Evolutionary conservation across 2,888 invertebrate genomes (phyloP).

Genomic region (Tortricodes alternella): DNA sequence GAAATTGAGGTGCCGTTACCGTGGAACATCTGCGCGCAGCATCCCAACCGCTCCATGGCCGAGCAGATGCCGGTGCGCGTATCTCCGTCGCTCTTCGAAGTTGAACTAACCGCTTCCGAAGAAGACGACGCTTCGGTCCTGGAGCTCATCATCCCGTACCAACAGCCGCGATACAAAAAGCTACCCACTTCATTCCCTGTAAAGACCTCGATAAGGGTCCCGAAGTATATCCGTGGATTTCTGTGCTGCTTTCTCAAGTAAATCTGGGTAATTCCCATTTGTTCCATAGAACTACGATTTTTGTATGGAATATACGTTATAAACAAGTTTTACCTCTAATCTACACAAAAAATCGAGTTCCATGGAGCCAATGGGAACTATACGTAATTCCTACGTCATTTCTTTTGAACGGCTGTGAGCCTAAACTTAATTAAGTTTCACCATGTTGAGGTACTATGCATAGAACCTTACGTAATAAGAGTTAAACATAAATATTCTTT

Average conservation of each 20-base stretch:
- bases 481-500: too few species aligned
- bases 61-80: constrained; percentile 47
- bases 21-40: constrained; percentile 18
- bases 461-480: neutral
- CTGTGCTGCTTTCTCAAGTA: constrained; percentile 60
- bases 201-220: constrained; percentile 43
- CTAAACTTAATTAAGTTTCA: neutral
- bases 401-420: neutral
- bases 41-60: constrained; percentile 31
- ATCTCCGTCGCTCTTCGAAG: constrained; percentile 67
- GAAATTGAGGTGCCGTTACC: constrained; percentile 23
- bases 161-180: constrained; percentile 52
- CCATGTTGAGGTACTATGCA: neutral
- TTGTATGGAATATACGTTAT: too few species aligned
- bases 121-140: constrained; percentile 70
- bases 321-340: too few species aligned
- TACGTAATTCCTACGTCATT: too few species aligned
- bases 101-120: constrained; percentile 73
- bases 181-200: constrained; percentile 60
- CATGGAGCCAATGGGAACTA: too few species aligned
- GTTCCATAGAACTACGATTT: too few species aligned
- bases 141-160: constrained; percentile 71
- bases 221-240: constrained; percentile 45
- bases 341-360: too few species aligned
- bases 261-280: too few species aligned